Percentiles rank a stretch among this genome's conserved stretches.
phyloP scores from a whole-genome alignment of 2,113 vertebrate genomes.

The Indri indri region DNA sequence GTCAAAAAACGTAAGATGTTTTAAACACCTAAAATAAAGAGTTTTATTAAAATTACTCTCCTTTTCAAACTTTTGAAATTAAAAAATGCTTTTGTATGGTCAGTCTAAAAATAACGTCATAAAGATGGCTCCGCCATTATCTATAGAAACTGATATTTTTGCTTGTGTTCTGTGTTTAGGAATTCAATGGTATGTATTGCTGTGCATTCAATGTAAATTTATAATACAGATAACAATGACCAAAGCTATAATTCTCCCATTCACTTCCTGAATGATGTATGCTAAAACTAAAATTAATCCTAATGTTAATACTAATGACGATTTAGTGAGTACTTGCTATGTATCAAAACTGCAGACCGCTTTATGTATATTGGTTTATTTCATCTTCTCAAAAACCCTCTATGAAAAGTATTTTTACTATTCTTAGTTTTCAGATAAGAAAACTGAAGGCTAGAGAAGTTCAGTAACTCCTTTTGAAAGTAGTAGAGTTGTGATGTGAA shows the following conservation, averaged over 20 bases:
- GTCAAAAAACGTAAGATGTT: not conserved
- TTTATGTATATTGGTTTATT: constrained; percentile 18
- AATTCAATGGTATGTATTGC: not conserved
- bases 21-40: constrained; percentile 12
- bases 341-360: not conserved
- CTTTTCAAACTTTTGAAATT: not conserved
- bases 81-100: not conserved
- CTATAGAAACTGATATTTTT: not conserved
- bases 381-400: not conserved
- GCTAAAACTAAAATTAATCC: not conserved
- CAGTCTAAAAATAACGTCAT: not conserved
- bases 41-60: constrained; percentile 30
- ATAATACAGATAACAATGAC: not conserved
- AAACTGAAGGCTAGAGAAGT: not conserved
- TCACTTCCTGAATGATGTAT: not conserved
- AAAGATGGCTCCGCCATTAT: not conserved
- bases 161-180: not conserved
- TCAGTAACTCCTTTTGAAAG: not conserved
- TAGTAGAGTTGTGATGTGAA: not conserved
- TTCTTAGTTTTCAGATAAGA: not conserved
- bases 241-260: not conserved
- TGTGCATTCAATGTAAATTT: not conserved
- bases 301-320: not conserved
- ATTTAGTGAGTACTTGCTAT: not conserved
- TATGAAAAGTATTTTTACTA: not conserved